phyloP scores from a whole-genome alignment of 1,140 invertebrate species.

The Euschistus heros region DNA sequence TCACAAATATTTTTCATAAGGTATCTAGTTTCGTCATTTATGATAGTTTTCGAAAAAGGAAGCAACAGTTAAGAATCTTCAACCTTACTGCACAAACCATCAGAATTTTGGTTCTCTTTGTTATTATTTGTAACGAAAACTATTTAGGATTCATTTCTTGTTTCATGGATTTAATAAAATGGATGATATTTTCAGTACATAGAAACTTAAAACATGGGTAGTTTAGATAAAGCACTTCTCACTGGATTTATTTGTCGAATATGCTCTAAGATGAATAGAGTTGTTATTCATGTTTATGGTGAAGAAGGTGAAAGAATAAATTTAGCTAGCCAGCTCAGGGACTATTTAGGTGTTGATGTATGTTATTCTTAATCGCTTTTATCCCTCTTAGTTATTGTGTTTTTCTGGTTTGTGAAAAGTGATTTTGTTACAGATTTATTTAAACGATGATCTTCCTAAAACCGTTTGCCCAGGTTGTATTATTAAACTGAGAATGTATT shows the following conservation, averaged over 20 bases:
- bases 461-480: conserved; percentile 23
- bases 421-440: conserved; percentile 11
- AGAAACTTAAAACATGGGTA: conserved; percentile 46
- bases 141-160: too few species aligned
- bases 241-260: conserved; percentile 67
- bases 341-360: conserved; percentile 62
- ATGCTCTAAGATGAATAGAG: conserved; percentile 67
- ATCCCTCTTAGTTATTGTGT: neutral
- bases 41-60: too few species aligned
- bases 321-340: conserved; percentile 62
- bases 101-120: too few species aligned
- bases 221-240: conserved; percentile 59
- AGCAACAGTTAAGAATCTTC: too few species aligned
- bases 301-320: conserved; percentile 58
- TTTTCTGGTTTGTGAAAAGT: neutral
- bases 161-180: too few species aligned
- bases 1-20: too few species aligned
- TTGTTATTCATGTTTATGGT: conserved; percentile 64
- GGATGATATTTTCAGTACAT: too few species aligned
- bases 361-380: conserved; percentile 23
- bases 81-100: too few species aligned
- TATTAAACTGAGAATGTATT: conserved; percentile 19
- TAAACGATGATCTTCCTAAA: conserved; percentile 22
- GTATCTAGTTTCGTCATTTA: too few species aligned
- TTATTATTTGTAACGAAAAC: too few species aligned